Percentiles rank a stretch among this genome's conserved stretches.
These are phyloP conservation scores for Xenopus petersii DNA, from an alignment of 2,797 vertebrate species.

Conservation along the genomic window DNA sequence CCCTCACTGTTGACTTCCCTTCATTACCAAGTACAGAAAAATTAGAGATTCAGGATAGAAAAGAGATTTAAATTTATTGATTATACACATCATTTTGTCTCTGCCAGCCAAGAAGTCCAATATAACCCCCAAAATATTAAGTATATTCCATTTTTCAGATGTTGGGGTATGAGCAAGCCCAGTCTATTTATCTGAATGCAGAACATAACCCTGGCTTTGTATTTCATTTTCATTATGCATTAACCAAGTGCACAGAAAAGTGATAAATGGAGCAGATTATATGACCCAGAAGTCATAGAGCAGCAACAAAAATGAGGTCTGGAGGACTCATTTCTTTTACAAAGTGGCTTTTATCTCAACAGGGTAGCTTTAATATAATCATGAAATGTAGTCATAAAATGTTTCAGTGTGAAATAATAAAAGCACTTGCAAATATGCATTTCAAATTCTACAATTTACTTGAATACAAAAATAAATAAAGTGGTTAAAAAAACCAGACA, in stretches of 20 bases:
- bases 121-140: not conserved
- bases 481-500: constrained; percentile 11
- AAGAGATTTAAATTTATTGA: too few relatives aligned
- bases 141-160: constrained; percentile 18
- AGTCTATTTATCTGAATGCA: constrained; percentile 40
- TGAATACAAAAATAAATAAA: constrained; percentile 17
- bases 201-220: constrained; percentile 43
- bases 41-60: too few relatives aligned
- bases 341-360: constrained; percentile 49
- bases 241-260: constrained; percentile 48
- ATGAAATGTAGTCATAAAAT: constrained; percentile 49
- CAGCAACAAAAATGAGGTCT: constrained; percentile 37
- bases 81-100: too few relatives aligned
- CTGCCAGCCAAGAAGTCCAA: too few relatives aligned
- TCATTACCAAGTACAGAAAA: too few relatives aligned
- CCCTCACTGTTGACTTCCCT: too few relatives aligned
- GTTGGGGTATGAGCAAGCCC: constrained; percentile 37
- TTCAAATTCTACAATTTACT: constrained; percentile 34
- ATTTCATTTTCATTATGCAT: constrained; percentile 49
- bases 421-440: constrained; percentile 47
- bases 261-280: constrained; percentile 47
- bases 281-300: constrained; percentile 49
- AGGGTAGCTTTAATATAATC: constrained; percentile 48
- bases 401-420: constrained; percentile 46
- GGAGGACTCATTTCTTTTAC: constrained; percentile 43